These are phyloP conservation scores for Ladona fulva DNA, from an alignment of 1,140 invertebrate genomes.

Conservation along the genomic window DNA sequence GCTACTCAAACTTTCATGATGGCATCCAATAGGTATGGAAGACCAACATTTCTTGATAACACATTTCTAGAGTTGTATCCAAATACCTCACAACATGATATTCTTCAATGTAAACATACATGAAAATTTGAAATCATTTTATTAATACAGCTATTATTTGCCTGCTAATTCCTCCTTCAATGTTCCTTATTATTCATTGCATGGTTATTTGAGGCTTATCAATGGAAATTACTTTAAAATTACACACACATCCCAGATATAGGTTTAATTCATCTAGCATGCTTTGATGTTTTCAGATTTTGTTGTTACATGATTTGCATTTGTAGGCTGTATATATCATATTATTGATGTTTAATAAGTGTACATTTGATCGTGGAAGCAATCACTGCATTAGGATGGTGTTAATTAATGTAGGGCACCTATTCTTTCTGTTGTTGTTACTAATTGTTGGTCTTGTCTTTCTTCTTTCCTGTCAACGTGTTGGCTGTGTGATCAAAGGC, in stretches of 20 bases:
- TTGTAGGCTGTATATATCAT: conserved; percentile 14
- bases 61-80: too few species aligned
- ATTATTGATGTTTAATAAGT: conserved; percentile 7
- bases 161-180: too few species aligned
- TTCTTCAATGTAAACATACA: too few species aligned
- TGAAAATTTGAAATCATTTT: too few species aligned
- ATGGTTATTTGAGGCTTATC: too few species aligned
- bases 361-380: conserved; percentile 11
- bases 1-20: background rate
- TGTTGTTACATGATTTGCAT: conserved; percentile 15
- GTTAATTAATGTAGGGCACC: conserved; percentile 6
- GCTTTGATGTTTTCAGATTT: conserved; percentile 21
- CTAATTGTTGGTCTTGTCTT: conserved; percentile 29
- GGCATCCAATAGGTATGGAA: background rate
- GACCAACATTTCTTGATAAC: too few species aligned
- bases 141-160: background rate
- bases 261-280: conserved; percentile 16
- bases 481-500: conserved; percentile 34
- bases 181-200: too few species aligned
- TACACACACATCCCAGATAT: too few species aligned
- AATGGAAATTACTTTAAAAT: background rate
- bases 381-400: background rate
- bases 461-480: conserved; percentile 27
- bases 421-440: conserved; percentile 19
- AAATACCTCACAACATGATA: too few species aligned